phyloP scores from a whole-genome alignment of 2,113 vertebrate species.

The Phylloscopus trochiloides region DNA sequence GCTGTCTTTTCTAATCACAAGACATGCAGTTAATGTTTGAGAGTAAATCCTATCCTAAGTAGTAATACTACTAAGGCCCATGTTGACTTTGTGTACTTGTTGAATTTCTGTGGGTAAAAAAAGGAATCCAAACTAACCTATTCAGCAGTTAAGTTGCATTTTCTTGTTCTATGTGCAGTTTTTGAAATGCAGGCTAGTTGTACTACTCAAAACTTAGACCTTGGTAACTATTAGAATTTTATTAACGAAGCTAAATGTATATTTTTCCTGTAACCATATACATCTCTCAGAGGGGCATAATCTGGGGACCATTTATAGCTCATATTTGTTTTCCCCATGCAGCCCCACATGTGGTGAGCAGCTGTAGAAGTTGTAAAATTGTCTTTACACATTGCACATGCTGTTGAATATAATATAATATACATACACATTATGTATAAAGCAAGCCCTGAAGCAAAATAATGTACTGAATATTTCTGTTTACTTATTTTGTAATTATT shows the following conservation, averaged over 20 bases:
- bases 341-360: constrained; percentile 70
- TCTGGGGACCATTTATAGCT: constrained; percentile 37
- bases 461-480: background rate
- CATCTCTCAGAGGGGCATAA: constrained; percentile 36
- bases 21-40: background rate
- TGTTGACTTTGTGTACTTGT: background rate
- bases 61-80: background rate
- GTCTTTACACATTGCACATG: constrained; percentile 2
- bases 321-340: constrained; percentile 49
- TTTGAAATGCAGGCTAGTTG: background rate
- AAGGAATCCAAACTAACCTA: background rate
- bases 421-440: background rate
- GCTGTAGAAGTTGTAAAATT: constrained; percentile 60
- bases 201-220: constrained; percentile 19
- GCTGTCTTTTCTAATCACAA: background rate
- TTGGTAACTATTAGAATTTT: background rate
- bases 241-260: background rate
- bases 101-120: background rate
- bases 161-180: background rate
- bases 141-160: background rate
- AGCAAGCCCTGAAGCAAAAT: background rate
- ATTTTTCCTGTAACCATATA: constrained; percentile 48
- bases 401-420: background rate
- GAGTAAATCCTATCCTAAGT: background rate
- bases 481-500: background rate